A percentile compares a stretch with the other conserved stretches of the same genome.
phyloP scores from a whole-genome alignment of 2,113 vertebrate species.

The Chaetura pelagica region DNA sequence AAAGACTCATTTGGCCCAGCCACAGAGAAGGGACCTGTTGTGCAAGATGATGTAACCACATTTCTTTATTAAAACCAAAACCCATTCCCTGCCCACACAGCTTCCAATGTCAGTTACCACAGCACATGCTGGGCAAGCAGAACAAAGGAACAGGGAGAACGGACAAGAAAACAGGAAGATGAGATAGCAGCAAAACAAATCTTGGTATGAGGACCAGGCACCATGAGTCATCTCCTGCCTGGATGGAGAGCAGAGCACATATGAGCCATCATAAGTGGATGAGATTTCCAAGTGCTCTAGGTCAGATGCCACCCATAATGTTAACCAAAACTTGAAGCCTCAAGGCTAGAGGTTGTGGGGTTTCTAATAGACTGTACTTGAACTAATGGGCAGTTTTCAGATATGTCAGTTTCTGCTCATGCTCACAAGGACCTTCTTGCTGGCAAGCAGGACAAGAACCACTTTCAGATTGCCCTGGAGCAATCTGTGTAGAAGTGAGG shows the following conservation, averaged over 20 bases:
- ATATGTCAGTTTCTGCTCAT: neutral
- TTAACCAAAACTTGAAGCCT: neutral
- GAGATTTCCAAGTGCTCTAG: neutral
- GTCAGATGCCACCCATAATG: neutral
- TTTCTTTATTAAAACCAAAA: conserved; percentile 20
- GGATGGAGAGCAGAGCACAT: neutral
- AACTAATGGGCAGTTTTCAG: neutral
- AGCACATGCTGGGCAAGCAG: neutral
- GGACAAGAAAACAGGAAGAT: conserved; percentile 1
- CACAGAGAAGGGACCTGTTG: conserved; percentile 3
- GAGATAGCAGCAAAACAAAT: neutral
- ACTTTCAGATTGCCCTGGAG: neutral
- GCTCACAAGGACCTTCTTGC: neutral
- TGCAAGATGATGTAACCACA: conserved; percentile 1
- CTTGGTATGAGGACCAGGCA: neutral
- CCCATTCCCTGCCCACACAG: neutral
- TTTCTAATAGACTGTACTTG: neutral
- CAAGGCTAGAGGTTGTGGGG: neutral
- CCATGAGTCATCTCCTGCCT: neutral
- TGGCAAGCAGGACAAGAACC: neutral
- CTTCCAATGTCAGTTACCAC: neutral
- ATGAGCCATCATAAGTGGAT: fast-evolving
- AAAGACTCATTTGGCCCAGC: neutral
- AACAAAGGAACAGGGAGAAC: neutral
- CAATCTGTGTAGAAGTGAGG: neutral